Evolutionary conservation across 2,797 vertebrate genomes (phyloP).

Genomic region (Thalassophryne amazonica): DNA sequence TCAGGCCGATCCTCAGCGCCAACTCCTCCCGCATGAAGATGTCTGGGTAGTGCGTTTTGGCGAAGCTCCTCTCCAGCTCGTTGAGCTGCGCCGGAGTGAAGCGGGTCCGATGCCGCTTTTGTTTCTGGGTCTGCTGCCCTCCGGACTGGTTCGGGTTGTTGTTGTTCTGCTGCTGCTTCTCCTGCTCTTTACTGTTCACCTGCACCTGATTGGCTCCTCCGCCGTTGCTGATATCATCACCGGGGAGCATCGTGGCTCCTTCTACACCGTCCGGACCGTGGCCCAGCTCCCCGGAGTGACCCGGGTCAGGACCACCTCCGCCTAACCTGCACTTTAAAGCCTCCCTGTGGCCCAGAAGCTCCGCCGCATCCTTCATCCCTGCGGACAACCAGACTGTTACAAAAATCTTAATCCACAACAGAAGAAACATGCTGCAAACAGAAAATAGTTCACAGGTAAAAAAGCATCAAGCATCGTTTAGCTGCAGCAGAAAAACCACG

Average conservation of each 20-base stretch:
- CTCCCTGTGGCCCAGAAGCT: conserved; percentile 94
- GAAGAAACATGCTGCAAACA: conserved; percentile 30
- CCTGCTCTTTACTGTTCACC: conserved; percentile 87
- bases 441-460: conserved; percentile 1
- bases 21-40: conserved; percentile 99
- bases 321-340: conserved; percentile 92
- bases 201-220: conserved; percentile 87
- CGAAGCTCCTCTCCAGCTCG: conserved; percentile 96
- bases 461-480: conserved; percentile 1
- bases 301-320: conserved; percentile 80
- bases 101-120: conserved; percentile 94
- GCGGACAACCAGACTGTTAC: conserved; percentile 58
- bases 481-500: conserved; percentile 11
- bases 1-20: conserved; percentile 93
- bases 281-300: conserved; percentile 88
- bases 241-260: conserved; percentile 90
- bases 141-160: conserved; percentile 80
- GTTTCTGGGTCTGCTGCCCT: conserved; percentile 82
- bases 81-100: conserved; percentile 98
- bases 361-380: conserved; percentile 97
- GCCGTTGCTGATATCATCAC: conserved; percentile 88
- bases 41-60: conserved; percentile 97
- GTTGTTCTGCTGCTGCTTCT: conserved; percentile 83
- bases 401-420: conserved; percentile 14
- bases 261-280: conserved; percentile 89